These are phyloP conservation scores for Latrodectus elegans DNA, from an alignment of 2,888 invertebrate genomes.

Conservation along the genomic window DNA sequence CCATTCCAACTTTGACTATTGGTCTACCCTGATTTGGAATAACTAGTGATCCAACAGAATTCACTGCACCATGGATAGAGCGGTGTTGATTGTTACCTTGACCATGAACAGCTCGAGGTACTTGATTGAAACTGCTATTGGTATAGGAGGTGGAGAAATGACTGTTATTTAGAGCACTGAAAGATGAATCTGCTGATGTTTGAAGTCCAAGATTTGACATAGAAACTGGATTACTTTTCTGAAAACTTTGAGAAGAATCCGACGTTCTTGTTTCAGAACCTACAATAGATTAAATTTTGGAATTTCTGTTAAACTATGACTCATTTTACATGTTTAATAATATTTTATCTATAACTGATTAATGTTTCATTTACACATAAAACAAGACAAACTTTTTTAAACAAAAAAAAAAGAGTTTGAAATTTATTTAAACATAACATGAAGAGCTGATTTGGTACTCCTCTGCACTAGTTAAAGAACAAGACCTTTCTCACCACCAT, in stretches of 20 bases:
- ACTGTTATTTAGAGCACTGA: conserved; percentile 4
- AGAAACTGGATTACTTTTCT: conserved; percentile 26
- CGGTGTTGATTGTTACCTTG: conserved; percentile 44
- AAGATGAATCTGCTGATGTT: conserved; percentile 6
- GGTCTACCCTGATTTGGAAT: conserved; percentile 64
- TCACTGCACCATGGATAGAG: conserved; percentile 36
- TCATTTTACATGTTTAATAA: too few species aligned
- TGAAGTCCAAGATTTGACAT: conserved; percentile 10
- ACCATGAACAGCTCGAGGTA: conserved; percentile 60
- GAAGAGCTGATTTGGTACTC: too few species aligned
- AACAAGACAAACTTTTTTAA: too few species aligned
- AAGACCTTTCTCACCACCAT: too few species aligned
- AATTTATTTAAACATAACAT: too few species aligned
- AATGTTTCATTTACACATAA: too few species aligned
- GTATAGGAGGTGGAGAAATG: conserved; percentile 17
- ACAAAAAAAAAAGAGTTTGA: too few species aligned
- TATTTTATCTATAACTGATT: too few species aligned
- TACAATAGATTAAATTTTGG: neutral
- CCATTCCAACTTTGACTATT: conserved; percentile 65
- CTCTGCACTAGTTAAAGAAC: too few species aligned
- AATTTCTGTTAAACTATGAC: too few species aligned
- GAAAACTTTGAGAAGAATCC: conserved; percentile 24
- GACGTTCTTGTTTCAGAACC: conserved; percentile 19
- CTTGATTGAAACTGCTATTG: conserved; percentile 16
- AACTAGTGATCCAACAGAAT: conserved; percentile 33